Base-by-base conservation (phyloP, 37 sponge, comb jelly and placozoan genomes). In the Eunapius fragilis region DNA sequence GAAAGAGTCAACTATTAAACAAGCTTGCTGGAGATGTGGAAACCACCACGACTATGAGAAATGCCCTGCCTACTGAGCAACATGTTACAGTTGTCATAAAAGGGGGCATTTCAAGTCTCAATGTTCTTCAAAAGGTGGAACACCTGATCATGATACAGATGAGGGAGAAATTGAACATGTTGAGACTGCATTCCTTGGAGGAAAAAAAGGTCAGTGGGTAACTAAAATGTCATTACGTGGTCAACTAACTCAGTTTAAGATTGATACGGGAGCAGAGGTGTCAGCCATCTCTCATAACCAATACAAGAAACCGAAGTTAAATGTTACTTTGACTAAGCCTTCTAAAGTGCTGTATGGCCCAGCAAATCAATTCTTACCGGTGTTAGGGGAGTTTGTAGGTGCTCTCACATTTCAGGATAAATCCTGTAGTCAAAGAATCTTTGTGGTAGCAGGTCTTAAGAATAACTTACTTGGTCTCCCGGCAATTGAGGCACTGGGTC, bases 181-280 rank as follows among this genome's bases (percentile, higher is more conserved):
- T 58, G 58, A 58, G 58, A 58, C 58, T 10, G 58, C 58, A 13
- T 58, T 58, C 58, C 58, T 58, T 10, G 58, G 58, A 58, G 14
- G 34, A 13, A 17, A 27, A 75, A 67, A 69, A 27, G 31, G 73
- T 37, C 17, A 75, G 2, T 91, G 91, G 87, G 69, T 45, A 3
- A 69, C 37, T 25, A 45, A 12, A 17, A n/a, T 91, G 19, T 26
- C 37, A 24, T 31, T 86, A 12, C 30, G 50, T 13, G 74, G 80
- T 22, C 34, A 49, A 36, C 17, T 37, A 2, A 37, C 69, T 26
- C 69, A 47, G 25, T 87, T 92, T 68, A 92, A 87, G 49, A 37
- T 91, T 27, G 88, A 91, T 67, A 91, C 80, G 17, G 92, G 92
- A 37, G 88, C 92, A 31, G 88, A 87, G 77, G 92, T 87, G 17